Evolutionary conservation across 2,797 vertebrate species (phyloP), one percentile per base, ranked within the genome.

Genomic region (Falco concolor): DNA sequence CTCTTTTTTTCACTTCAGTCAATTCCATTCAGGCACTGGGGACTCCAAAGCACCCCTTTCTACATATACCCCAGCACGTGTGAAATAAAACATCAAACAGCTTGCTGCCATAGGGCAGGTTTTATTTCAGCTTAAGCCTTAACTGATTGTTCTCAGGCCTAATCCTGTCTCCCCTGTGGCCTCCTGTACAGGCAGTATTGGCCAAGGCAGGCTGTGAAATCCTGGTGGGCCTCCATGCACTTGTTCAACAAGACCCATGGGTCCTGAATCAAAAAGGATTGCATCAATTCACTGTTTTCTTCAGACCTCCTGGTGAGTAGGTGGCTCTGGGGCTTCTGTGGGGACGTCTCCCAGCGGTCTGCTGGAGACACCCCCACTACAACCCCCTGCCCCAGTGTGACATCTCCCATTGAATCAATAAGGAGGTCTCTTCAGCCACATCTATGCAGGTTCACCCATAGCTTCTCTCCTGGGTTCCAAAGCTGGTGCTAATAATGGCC

Each of bases 51-150:
- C 68, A 30, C 16, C 49, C 63, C 21, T 77, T 75, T 30, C 60
- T 77, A 72, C 0, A 0, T 49, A 50, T 22, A 63, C 4, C n/a
- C 22, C 24, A 67, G 32, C 28, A 63, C 0, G 0, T 4, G 11
- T 45, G 32, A 93, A 85, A 89, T 40, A 84, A 94, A 96, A 54
- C 6, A 64, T 69, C 38, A 42, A n/a, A 22, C 30, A 64, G 14
- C 53, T 74, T 84, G 56, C 61, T 47, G n/a, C 49, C 32, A 63
- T 9, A 32, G 28, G 34, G 24, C 13, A 87, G 53, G 25, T 60
- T 88, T 74, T 83, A 50, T 86, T 93, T 91, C 38, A 50, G 32
- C 19, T 81, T 84, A 86, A 92, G 84, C 34, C 13, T 87, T 56
- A 82, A 60, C 59, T 57, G 63, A 64, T 9, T 9, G 4, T 77